Evolutionary conservation across 2,888 invertebrate genomes (phyloP), one percentile per base, ranked within the genome.

Genomic region (Pachymerium ferrugineum): DNA sequence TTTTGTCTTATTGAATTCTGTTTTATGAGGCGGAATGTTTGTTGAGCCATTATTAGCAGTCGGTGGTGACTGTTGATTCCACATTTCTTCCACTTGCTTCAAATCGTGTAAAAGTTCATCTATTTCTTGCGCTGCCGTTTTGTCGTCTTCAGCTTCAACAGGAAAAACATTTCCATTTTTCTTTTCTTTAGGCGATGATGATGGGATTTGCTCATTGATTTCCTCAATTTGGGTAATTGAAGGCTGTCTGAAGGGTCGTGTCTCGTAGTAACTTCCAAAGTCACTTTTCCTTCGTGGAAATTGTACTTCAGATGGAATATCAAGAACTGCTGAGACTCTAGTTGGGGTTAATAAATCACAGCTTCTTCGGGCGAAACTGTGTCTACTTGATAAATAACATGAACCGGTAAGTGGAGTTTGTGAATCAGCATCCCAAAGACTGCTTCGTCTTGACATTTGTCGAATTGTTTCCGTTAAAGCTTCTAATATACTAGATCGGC

Each of bases 401-500:
- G 47, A 16, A 4, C 6, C 10, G 1, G 47, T 47, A n/a, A 29
- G 38, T 10, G 35, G 38, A 3, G 38, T 25, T n/a, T 68, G 68
- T n/a, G 30, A 22, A 14, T 72, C 42, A 5, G 19, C 28, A 62
- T 54, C 62, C 29, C 22, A 16, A 16, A 22, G 16, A 30, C 73
- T 73, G 22, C 30, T 73, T 62, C 19, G 22, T 3, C 73, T 47
- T 3, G 73, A 73, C 8, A 54, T 54, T 62, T 73, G 73, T 16
- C 16, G 22, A 16, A 73, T 30, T 5, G 30, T 30, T 62, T 73
- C 73, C 8, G 62, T 35, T 5, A 73, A 14, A 6, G 54, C 16
- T 35, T 73, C 73, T 14, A 73, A 10, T 1, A 73, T 47, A 19
- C 73, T 73, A 3, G 73, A 54, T 22, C 54, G 62, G 8, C 73